Conservation (phyloP, 2,113 vertebrate species). For the Paramormyrops kingsleyae region DNA sequence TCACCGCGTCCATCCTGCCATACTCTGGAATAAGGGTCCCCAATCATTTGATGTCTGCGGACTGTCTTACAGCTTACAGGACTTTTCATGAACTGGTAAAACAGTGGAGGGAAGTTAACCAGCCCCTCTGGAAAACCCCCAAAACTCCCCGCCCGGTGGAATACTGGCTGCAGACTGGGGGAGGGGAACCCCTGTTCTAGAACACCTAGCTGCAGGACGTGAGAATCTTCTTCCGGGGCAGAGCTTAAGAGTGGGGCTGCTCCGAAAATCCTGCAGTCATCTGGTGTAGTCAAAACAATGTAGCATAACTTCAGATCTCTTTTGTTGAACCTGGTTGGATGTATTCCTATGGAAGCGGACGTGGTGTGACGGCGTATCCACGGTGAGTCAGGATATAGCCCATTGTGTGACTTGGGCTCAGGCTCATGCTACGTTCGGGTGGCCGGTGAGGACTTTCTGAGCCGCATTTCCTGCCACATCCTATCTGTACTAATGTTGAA, state of each 20-base stretch:
- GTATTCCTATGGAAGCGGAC: neutral
- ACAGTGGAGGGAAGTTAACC: neutral
- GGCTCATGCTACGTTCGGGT: conserved; percentile 44
- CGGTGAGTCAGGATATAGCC: conserved; percentile 20
- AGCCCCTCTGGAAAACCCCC: neutral
- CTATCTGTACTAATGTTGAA: conserved; percentile 39
- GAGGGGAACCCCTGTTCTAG: conserved; percentile 36
- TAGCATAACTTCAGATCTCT: conserved; percentile 28
- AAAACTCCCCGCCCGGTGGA: conserved; percentile 55
- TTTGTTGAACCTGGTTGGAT: conserved; percentile 27
- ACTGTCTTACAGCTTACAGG: neutral
- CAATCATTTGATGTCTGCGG: neutral
- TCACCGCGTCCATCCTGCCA: neutral
- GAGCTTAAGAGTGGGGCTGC: conserved; percentile 43
- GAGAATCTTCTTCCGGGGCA: conserved; percentile 16
- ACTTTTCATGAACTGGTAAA: neutral
- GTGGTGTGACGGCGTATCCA: neutral
- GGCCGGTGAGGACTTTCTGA: conserved; percentile 52
- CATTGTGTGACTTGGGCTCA: conserved; percentile 48
- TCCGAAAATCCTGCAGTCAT: neutral
- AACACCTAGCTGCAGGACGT: conserved; percentile 52
- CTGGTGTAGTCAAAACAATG: conserved; percentile 17
- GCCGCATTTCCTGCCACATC: conserved; percentile 66
- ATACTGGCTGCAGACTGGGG: conserved; percentile 45
- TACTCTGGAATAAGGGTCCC: neutral